Base-by-base conservation (phyloP, 2,113 vertebrate genomes). In the Phylloscopus trochilus region DNA sequence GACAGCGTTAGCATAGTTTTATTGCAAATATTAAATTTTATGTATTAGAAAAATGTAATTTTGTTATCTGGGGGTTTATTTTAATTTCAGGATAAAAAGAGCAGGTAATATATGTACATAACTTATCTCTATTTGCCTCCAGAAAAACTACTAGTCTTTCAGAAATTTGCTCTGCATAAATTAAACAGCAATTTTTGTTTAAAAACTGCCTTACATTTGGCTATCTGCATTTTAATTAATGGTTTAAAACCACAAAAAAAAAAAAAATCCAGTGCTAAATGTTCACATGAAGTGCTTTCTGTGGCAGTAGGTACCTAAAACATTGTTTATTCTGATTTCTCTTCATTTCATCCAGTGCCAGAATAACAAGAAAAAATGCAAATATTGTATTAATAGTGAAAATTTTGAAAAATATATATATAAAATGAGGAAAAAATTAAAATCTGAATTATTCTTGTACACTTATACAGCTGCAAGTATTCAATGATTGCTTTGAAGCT, bases 21-120 rank as follows among this genome's bases (percentile, higher is more conserved):
- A 44, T 35, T 67, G 39, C 12, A 66, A 76, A 56, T 56, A 35
- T 33, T 68, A 72, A 30, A 41, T 1, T 33, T 35, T 13, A 30
- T 44, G 33, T 41, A 20, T 44, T 56, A 39, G 2, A 69, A n/a
- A 66, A 58, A 41, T 3, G 7, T 2, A 27, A n/a, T 55, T 63
- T 27, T 47, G 6, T 39, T 74, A 27, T 24, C 47, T 62, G 55
- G 4, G 4, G 1, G 0, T 33, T 77, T n/a, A 69, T 64, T 66
- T 89, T 15, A 66, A 15, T 67, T 49, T 90, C n/a, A 51, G 7
- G 9, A 4, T 43, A 23, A 68, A 80, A 87, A 58, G 9, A 39
- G 1, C 0, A 35, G 5, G 3, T 6, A 52, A 47, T 35, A 12
- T 33, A 49, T 24, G 3, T 31, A 21, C 27, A 8, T n/a, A 75